A percentile compares a stretch with the other conserved stretches of the same genome.
phyloP scores from a whole-genome alignment of 2,113 vertebrate genomes.

The Cryptomyrus ogoouensis region DNA sequence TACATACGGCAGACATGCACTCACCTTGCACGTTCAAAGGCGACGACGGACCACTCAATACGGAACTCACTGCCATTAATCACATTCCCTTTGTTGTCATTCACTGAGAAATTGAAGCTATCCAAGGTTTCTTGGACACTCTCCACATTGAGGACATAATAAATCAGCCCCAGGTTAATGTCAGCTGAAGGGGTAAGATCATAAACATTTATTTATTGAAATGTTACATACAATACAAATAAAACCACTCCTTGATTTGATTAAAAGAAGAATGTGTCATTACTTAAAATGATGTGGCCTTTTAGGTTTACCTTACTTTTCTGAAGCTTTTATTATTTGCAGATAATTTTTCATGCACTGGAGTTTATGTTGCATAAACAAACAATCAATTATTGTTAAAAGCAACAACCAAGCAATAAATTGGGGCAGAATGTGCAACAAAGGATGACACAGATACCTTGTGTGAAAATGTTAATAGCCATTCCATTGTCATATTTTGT shows the following conservation, averaged over 20 bases:
- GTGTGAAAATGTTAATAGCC: slow-evolving; percentile 68
- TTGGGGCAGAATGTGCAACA: background rate
- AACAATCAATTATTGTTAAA: background rate
- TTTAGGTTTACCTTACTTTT: background rate
- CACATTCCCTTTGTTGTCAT: slow-evolving; percentile 84
- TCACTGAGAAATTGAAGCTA: slow-evolving; percentile 88
- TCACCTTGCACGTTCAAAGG: slow-evolving; percentile 79
- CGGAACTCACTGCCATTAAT: slow-evolving; percentile 83
- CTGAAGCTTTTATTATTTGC: background rate
- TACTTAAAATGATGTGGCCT: background rate
- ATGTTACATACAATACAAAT: background rate
- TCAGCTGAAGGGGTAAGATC: slow-evolving; percentile 63
- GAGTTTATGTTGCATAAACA: background rate
- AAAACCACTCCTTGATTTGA: background rate
- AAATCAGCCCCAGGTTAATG: slow-evolving; percentile 84
- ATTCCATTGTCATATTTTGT: slow-evolving; percentile 73
- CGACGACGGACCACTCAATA: slow-evolving; percentile 93
- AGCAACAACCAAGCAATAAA: background rate
- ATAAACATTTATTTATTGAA: background rate
- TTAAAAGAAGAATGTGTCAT: background rate
- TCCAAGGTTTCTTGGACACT: slow-evolving; percentile 72
- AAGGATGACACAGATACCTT: slow-evolving; percentile 62
- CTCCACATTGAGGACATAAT: slow-evolving; percentile 73
- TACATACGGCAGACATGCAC: background rate
- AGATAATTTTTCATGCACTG: background rate